Evolutionary conservation across 2,113 vertebrate species (phyloP), one percentile per base, ranked within the genome.

Genomic region (human (Homo sapiens)): DNA sequence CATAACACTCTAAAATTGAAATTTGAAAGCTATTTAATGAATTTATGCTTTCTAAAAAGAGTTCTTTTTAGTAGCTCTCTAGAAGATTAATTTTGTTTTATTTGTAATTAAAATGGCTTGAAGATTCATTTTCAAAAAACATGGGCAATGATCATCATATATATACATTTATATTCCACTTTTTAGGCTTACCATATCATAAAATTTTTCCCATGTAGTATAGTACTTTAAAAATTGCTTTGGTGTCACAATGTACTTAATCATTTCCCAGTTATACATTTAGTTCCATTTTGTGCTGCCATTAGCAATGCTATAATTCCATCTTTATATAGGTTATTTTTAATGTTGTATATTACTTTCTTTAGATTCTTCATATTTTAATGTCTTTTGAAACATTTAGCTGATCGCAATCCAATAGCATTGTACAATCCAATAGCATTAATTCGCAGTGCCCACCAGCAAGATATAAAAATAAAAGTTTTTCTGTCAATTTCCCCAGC

Each of bases 31-130:
- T 90, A 22, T 86, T 88, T 93, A 64, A 88, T 68, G 12, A 84
- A 88, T 61, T 76, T 80, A 16, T 85, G n/a, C 45, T 82, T 96
- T 89, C 72, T 23, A 38, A 91, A 88, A 64, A 11, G 11, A n/a
- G 5, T 61, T 86, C 22, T 75, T 85, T 90, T 88, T 45, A 61
- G 3, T 75, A 88, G 16, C 30, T 83, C 6, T 68, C 16, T 64
- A 40, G 27, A 93, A 73, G 40, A 59, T 92, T 92, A 70, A 81
- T 93, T 97, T 70, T 79, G 6, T 96, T 85, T 55, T 73, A 86
- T 45, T 94, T 82, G 16, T 59, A 48, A 70, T 73, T 73, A 45
- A 70, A 84, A 84, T 80, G 27, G 27, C 10, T 23, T 32, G n/a
- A 87, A 70, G 59, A 25, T 90, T 90, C 3, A 8, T 87, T 96